A percentile compares a stretch with the other conserved stretches of the same genome.
Evolutionary conservation across 2,113 vertebrate species (phyloP).

Genomic region (Trogon surrucura): DNA sequence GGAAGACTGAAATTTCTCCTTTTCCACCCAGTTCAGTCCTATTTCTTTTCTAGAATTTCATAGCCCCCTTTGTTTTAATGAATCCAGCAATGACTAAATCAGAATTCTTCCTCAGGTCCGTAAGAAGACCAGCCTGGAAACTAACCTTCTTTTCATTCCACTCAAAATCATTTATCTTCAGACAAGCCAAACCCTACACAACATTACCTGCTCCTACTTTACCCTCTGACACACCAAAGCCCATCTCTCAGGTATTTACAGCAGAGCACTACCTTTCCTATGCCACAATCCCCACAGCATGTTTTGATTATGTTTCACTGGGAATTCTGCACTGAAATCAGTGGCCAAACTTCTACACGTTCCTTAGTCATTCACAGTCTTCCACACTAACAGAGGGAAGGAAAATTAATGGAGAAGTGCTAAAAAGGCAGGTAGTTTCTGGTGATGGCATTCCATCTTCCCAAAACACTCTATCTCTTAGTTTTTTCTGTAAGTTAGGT

Average conservation of each 20-base stretch:
- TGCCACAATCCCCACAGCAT: not conserved
- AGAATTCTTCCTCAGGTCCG: not conserved
- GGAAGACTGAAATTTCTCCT: not conserved
- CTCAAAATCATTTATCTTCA: not conserved
- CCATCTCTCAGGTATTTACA: not conserved
- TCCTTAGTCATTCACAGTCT: not conserved
- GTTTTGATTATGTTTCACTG: not conserved
- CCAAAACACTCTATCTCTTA: not conserved
- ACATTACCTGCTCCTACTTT: not conserved
- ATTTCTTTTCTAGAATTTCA: not conserved
- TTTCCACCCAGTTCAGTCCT: not conserved
- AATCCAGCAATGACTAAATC: not conserved
- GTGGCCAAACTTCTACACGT: not conserved
- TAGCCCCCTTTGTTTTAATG: not conserved
- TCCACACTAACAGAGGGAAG: not conserved
- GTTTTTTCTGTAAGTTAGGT: not conserved
- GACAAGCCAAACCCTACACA: not conserved
- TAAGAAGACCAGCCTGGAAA: not conserved
- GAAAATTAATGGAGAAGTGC: not conserved
- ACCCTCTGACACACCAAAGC: not conserved
- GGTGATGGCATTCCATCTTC: not conserved
- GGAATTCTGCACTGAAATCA: not conserved
- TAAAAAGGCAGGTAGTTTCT: not conserved
- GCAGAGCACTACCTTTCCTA: not conserved
- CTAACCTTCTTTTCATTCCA: not conserved